These are phyloP conservation scores for Actinemys pallida DNA, from an alignment of 2,113 vertebrate genomes.

Conservation along the genomic window DNA sequence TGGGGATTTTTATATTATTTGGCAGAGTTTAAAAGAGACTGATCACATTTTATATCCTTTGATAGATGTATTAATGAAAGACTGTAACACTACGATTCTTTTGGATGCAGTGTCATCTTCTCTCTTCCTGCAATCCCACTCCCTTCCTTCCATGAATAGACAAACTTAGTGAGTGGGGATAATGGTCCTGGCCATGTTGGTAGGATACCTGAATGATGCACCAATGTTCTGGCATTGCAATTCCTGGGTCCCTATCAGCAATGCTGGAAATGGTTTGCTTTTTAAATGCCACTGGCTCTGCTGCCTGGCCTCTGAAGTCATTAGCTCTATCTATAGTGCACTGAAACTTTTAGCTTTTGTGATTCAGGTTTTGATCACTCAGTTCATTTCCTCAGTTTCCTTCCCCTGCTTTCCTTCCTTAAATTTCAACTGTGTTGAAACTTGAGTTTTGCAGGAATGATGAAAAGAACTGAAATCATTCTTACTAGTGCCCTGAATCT, in stretches of 20 bases:
- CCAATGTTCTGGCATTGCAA: background rate
- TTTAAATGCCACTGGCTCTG: background rate
- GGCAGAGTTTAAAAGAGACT: background rate
- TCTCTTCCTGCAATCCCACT: background rate
- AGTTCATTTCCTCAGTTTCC: background rate
- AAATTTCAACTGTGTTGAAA: background rate
- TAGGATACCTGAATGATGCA: background rate
- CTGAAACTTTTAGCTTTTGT: background rate
- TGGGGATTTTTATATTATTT: background rate
- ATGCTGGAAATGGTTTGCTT: background rate
- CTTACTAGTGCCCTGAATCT: background rate
- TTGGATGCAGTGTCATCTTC: background rate
- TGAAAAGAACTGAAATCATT: background rate
- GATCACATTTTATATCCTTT: conserved; percentile 25
- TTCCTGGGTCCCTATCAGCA: background rate
- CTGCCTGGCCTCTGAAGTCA: background rate
- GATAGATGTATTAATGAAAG: background rate
- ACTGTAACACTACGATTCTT: background rate
- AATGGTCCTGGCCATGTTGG: background rate
- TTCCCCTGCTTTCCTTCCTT: fast-evolving
- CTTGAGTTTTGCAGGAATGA: background rate
- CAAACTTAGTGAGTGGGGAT: conserved; percentile 9
- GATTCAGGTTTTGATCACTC: background rate
- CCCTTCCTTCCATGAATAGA: background rate
- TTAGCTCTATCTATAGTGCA: background rate